These are phyloP conservation scores for Lasioglossum malachurum DNA, from an alignment of 2,888 invertebrate species.

Conservation along the genomic window DNA sequence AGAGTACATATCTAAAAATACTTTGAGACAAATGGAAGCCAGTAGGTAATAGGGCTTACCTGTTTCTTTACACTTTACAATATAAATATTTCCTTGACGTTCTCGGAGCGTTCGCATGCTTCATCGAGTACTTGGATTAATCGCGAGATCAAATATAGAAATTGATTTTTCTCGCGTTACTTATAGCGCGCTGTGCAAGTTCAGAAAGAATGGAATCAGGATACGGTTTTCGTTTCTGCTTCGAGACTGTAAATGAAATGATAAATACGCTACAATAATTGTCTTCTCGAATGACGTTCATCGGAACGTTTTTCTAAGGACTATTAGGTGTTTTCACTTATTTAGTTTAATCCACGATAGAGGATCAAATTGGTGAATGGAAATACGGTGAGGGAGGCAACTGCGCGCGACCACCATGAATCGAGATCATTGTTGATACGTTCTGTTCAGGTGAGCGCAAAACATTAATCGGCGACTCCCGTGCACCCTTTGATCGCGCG, in stretches of 20 bases:
- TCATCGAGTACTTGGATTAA: not conserved
- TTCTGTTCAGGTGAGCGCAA: not conserved
- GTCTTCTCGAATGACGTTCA: not conserved
- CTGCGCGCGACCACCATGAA: not conserved
- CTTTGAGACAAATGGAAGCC: not conserved
- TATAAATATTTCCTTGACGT: not conserved
- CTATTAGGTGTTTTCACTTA: not conserved
- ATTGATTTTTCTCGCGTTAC: conserved; percentile 11
- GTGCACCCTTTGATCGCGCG: conserved; percentile 4
- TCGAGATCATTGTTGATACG: not conserved
- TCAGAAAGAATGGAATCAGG: not conserved
- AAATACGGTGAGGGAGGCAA: not conserved
- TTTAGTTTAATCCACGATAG: not conserved
- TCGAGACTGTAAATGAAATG: not conserved
- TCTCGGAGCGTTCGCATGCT: not conserved
- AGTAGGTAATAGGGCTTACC: not conserved
- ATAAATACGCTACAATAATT: not conserved
- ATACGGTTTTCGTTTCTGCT: not conserved
- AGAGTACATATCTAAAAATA: not conserved
- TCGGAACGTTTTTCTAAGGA: not conserved
- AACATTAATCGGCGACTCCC: not conserved
- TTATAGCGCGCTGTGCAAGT: not conserved
- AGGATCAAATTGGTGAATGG: not conserved
- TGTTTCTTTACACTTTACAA: not conserved
- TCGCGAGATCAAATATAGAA: not conserved